Base-by-base conservation (phyloP, 1,140 invertebrate genomes). In the Gonatopus flavifemur region DNA sequence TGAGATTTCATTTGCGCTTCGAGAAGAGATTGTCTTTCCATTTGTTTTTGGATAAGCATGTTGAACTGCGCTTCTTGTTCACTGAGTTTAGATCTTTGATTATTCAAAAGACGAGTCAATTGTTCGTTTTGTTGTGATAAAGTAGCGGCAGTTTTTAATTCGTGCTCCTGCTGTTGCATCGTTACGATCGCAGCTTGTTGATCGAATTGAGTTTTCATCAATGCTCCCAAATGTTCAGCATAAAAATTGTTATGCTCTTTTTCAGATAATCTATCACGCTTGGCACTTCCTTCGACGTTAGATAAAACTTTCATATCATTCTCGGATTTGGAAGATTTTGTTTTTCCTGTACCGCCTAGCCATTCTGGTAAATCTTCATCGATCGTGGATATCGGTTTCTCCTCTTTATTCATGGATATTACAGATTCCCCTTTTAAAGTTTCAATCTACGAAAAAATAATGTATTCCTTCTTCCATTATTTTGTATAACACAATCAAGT, bases 1-100 rank as follows among this genome's bases (percentile, higher is more conserved):
- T 74, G 74, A 31, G 65, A 54, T 55, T 70, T 74, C 47, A 77
- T 62, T 58, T 77, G 71, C 6, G 63, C 53, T 33, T 77, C 71
- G 5, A 77, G 48, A 10, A 67, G 40, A 36, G 50, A 33, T 45
- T 77, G 74, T 13, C 62, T 64, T 32, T 77, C 70, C 0, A 70
- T 40, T 44, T 77, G 71, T 31, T 51, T 62, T 30, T 66, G 62
- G 20, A 75, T 53, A 10, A 77, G 43, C 12, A 53, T 47, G 38
- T 69, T 63, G 44, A 75, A 77, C 38, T 68, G 65, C 44, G 67
- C 70, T 21, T 75, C 67, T 32, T 71, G 64, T 37, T 74, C 60
- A 16, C 45, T 44, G 0, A 72, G 43, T 48, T 64, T 59, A 5
- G 43, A 36, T 43, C 53, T 68, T 32, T 76, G 70, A 37, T 43